Conservation (phyloP, 2,888 invertebrate species). For the Rhopalosiphum nymphaeae region DNA sequence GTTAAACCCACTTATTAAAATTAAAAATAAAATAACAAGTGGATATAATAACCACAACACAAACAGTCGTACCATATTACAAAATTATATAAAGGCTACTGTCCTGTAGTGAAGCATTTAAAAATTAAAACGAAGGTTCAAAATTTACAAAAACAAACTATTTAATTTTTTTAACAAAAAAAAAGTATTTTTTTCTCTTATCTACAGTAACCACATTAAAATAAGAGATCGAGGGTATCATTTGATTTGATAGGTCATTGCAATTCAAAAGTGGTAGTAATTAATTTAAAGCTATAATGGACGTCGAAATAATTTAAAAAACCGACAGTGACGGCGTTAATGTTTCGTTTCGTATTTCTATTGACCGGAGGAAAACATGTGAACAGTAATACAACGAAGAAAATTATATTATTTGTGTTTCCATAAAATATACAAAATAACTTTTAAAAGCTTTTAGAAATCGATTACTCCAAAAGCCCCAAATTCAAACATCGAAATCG, state of each 20-base stretch:
- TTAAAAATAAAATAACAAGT: not conserved
- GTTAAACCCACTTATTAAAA: not conserved
- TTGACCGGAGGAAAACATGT: not conserved
- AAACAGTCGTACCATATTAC: not conserved
- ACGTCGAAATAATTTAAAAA: not conserved
- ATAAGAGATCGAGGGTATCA: not conserved
- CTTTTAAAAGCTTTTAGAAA: not conserved
- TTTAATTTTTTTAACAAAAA: not conserved
- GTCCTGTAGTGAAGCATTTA: not conserved
- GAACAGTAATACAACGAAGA: not conserved
- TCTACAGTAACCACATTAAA: constrained; percentile 13
- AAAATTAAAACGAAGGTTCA: not conserved
- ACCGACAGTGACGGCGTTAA: not conserved
- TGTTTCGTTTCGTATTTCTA: not conserved
- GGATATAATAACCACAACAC: not conserved
- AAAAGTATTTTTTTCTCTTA: not conserved
- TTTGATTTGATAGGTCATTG: constrained; percentile 35
- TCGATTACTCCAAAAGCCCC: not conserved
- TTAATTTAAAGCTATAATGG: constrained; percentile 30
- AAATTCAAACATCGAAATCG: not conserved
- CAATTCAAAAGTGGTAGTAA: not conserved
- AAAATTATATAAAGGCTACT: not conserved
- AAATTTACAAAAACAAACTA: not conserved
- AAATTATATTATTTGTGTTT: not conserved
- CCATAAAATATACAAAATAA: constrained; percentile 9